Base-by-base conservation (phyloP, 2,888 invertebrate genomes). In the Eupithecia subfuscata region DNA sequence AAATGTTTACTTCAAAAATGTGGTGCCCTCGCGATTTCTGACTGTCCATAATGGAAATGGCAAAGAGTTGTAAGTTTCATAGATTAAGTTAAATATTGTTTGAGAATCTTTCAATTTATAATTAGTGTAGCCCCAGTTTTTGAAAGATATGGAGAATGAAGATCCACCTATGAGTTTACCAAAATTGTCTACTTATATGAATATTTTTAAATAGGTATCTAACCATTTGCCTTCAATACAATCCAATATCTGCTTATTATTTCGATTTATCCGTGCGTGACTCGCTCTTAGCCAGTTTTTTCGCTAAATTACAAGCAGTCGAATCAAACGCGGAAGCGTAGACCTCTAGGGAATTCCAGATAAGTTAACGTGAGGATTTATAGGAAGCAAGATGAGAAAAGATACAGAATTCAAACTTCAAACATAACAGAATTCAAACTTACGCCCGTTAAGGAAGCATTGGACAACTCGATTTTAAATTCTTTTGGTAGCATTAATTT, bases 401-500 rank as follows among this genome's bases (percentile, higher is more conserved):
- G 64, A 9, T n/a, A n/a, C n/a, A n/a, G n/a, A n/a, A n/a, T n/a
- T n/a, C n/a, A n/a, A n/a, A n/a, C n/a, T n/a, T n/a, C n/a, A n/a
- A n/a, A n/a, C n/a, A n/a, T 64, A n/a, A 34, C 18, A 18, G 34
- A 64, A 70, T 65, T 40, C 22, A 18, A 56, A 91, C 93, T 89
- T 83, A 94, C 94, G 74, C 91, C 72, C 22, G 78, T 87, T 68
- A 78, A 78, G 0, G 87, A 85, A 43, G 87, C 85, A 72, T 92
- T 93, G 0, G 88, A 82, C 25, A 85, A 77, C 0, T 87, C 85
- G 69, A 87, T 85, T 73, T 90, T 92, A 7, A 89, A 69, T 73
- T 88, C 82, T 6, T 83, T 87, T 1, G 91, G 87, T 8, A 91
- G 79, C 75, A 94, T 80, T n/a, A 94, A 82, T 80, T 90, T 92